Base-by-base conservation (phyloP, 2,797 vertebrate species). In the Pseudomugil gertrudae region DNA sequence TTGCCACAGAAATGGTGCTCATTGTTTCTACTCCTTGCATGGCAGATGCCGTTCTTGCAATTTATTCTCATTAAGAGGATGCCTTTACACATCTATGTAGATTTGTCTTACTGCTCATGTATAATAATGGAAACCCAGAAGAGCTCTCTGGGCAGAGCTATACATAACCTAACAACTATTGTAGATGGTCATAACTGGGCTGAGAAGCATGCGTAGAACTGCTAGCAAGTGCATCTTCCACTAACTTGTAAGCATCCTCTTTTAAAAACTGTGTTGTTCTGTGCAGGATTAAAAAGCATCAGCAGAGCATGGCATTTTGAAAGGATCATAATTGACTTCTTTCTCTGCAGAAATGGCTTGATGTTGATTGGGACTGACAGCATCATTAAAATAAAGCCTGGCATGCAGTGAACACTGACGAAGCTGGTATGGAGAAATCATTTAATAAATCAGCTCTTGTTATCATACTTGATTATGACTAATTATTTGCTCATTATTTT, bases 331-430 rank as follows among this genome's bases (percentile, higher is more conserved):
- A 89, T 77, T 78, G 68, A 82, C 81, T 87, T 84, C 80, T 75
- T 72, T 70, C 80, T 81, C 66, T 66, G 54, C 75, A 84, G 84
- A 72, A 86, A 81, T 74, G 76, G 45, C 57, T 84, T 92, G 89
- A 92, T 72, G 84, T 65, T 92, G 86, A 92, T 92, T 91, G 86
- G 82, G 81, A 81, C 69, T 84, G 89, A 87, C 91, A 91, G 76
- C 69, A 78, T 87, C 82, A 90, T 92, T 92, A 92, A 83, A 91
- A 86, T 76, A 90, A 80, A 83, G 81, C 81, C 76, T 78, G 81
- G 82, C 83, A 87, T 80, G 87, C 88, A 73, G 76, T 68, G 76
- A 87, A 76, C 85, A 77, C 81, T 87, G 84, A 89, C 71, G 70
- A 90, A 79, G 78, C 70, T 63, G 67, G 79, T 85, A 87, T 87